These are phyloP conservation scores for Pinna nobilis DNA, from an alignment of 1,140 invertebrate species.

Conservation along the genomic window DNA sequence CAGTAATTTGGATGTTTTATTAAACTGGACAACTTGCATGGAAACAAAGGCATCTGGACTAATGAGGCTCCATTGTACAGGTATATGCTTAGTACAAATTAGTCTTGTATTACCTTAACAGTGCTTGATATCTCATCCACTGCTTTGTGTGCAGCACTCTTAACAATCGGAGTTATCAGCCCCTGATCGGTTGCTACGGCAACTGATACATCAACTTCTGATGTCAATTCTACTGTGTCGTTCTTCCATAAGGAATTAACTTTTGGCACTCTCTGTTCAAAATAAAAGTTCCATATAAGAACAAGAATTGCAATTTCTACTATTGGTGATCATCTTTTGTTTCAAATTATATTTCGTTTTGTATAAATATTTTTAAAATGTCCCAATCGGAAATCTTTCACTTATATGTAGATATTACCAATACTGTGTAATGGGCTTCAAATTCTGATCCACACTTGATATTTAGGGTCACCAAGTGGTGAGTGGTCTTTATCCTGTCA, in stretches of 20 bases:
- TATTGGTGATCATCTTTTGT: not conserved
- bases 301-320: not conserved
- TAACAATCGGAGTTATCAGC: slow-evolving; percentile 97
- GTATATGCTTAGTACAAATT: no score
- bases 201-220: slow-evolving; percentile 95
- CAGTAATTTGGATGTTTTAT: no score
- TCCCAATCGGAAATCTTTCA: not conserved
- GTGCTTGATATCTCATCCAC: slow-evolving; percentile 76
- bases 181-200: slow-evolving; percentile 97
- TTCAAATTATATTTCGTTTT: not conserved
- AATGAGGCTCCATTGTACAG: no score
- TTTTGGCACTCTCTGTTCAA: slow-evolving; percentile 64
- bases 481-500: no score
- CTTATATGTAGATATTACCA: slow-evolving; percentile 55
- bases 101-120: slow-evolving; percentile 69
- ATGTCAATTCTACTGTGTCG: slow-evolving; percentile 74
- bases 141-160: slow-evolving; percentile 64
- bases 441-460: slow-evolving; percentile 97
- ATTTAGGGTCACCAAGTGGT: slow-evolving; percentile 84
- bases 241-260: slow-evolving; percentile 66
- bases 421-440: slow-evolving; percentile 93
- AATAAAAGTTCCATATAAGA: not conserved
- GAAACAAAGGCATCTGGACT: no score
- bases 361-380: not conserved
- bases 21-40: no score